Evolutionary conservation across 2,113 vertebrate genomes (phyloP), one percentile per base, ranked within the genome.

Genomic region (Pelecanoides urinatrix): DNA sequence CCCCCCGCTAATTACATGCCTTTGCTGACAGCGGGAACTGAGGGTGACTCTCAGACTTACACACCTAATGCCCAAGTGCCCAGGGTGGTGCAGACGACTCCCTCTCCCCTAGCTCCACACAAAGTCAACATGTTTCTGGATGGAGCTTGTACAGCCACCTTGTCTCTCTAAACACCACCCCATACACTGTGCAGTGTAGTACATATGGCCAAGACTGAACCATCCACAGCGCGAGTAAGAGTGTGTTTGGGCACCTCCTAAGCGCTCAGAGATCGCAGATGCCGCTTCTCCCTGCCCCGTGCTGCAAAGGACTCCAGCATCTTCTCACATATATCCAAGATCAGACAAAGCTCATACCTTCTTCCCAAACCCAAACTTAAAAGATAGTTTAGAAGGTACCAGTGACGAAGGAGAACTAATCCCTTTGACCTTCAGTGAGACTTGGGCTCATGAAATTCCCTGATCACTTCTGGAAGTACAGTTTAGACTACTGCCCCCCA

Each of bases 231-330:
- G 32, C n/a, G 30, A 11, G 4, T 16, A 45, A 7, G 32, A 61
- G 26, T 9, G 29, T 27, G 34, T 42, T 18, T 70, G 55, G 58
- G 47, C 10, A 50, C 14, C 38, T 88, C 47, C 19, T 15, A 27
- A 55, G 34, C 17, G 55, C 26, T 76, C 44, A 56, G 45, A 74
- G 52, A 8, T 67, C 53, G 3, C 29, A 72, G 56, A 58, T 17
- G 21, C 34, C 2, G 8, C 11, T 44, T 61, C 13, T 13, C 42
- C 10, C 49, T 1, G 0, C 11, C 4, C 40, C 25, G 27, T 45
- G 13, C 26, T 84, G 53, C 21, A 50, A 72, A 71, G 32, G 61
- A 82, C 22, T 78, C 44, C 58, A 82, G 42, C 27, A 82, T 19
- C n/a, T 71, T 78, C 61, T 79, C 16, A 38, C 32, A 23, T 22